Conservation (phyloP, 2,797 vertebrate genomes). For the Amblyraja radiata region DNA sequence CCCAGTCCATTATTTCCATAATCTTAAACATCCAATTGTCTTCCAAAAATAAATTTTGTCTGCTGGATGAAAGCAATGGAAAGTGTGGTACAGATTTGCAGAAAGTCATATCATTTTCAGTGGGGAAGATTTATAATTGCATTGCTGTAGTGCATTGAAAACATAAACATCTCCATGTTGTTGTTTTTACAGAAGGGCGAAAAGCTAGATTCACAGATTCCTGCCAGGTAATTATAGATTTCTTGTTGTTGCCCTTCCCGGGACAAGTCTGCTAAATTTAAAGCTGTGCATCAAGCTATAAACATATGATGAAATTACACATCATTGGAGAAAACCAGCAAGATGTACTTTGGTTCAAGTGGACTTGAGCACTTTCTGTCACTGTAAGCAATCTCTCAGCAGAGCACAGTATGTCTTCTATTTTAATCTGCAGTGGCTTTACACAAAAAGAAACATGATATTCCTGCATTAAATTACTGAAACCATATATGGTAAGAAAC, state of each 20-base stretch:
- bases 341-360: background rate
- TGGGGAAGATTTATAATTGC: background rate
- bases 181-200: background rate
- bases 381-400: slow-evolving; percentile 4
- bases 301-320: background rate
- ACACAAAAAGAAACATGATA: slow-evolving; percentile 29
- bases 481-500: slow-evolving; percentile 17
- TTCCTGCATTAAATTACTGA: slow-evolving; percentile 23
- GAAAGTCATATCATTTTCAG: background rate
- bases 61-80: background rate
- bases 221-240: background rate
- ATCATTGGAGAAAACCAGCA: background rate
- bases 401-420: slow-evolving; percentile 3
- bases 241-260: background rate
- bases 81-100: background rate
- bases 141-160: background rate
- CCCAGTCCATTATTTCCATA: background rate
- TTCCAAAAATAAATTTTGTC: background rate
- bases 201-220: background rate
- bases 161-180: background rate
- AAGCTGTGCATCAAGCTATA: background rate
- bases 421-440: background rate
- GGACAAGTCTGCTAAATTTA: background rate
- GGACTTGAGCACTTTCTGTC: background rate
- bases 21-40: background rate